Percentiles rank a stretch among this genome's conserved stretches.
phyloP scores from a whole-genome alignment of 2,113 vertebrate species.

The Ochotona curzoniae region DNA sequence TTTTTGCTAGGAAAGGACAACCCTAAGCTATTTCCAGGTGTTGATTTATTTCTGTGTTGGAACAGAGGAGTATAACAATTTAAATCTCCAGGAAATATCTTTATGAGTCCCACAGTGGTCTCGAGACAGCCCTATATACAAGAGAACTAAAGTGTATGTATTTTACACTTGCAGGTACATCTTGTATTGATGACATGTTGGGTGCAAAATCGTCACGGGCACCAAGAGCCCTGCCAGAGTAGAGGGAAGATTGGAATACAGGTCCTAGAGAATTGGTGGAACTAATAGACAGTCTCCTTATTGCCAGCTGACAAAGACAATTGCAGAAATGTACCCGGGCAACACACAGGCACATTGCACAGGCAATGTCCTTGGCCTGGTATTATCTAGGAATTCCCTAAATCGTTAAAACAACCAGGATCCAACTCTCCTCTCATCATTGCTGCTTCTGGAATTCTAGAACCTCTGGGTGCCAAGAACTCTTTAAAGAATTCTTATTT shows the following conservation, averaged over 20 bases:
- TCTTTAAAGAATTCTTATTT: not conserved
- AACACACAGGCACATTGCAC: too few species aligned
- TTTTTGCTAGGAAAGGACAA: not conserved
- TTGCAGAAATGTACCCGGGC: not conserved
- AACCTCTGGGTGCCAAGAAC: not conserved
- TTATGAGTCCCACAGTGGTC: fast-evolving
- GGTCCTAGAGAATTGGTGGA: not conserved
- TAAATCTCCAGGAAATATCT: not conserved
- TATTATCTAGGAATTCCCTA: not conserved
- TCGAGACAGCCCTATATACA: not conserved
- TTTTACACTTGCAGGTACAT: not conserved
- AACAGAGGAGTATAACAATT: not conserved
- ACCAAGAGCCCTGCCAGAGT: not conserved
- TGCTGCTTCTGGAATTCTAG: not conserved
- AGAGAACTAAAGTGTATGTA: not conserved
- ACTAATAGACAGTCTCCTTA: not conserved
- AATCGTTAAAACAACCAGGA: not conserved
- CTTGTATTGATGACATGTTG: not conserved
- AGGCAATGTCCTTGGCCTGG: not conserved
- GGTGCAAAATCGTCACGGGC: fast-evolving
- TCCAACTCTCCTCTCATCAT: not conserved
- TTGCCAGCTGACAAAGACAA: not conserved
- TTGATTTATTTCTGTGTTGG: not conserved
- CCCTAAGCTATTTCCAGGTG: not conserved
- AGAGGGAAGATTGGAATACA: not conserved